Percentiles rank a stretch among this genome's conserved stretches.
phyloP scores from a whole-genome alignment of 2,797 vertebrate species.

The Helicolenus hilgendorfi region DNA sequence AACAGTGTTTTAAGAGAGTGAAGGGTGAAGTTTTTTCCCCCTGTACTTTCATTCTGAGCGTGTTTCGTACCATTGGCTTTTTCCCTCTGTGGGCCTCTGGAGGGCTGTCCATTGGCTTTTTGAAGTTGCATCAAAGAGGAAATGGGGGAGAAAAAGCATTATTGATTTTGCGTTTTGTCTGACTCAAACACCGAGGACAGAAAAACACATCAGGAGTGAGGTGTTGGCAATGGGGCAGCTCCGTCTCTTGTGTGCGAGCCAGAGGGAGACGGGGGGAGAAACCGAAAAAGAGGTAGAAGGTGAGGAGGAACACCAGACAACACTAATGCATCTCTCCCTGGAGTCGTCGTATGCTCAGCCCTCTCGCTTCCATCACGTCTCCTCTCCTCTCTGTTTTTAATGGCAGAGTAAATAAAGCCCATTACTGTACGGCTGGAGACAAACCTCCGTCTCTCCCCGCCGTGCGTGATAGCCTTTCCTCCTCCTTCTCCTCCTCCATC shows the following conservation, averaged over 20 bases:
- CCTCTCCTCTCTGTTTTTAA: conserved; percentile 65
- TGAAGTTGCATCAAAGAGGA: conserved; percentile 93
- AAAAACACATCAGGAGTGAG: conserved; percentile 85
- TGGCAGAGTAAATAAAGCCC: conserved; percentile 79
- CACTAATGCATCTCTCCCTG: conserved; percentile 70
- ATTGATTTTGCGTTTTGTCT: conserved; percentile 94
- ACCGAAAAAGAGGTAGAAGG: conserved; percentile 59
- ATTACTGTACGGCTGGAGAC: conserved; percentile 71
- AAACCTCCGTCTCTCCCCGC: conserved; percentile 54
- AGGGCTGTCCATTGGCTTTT: conserved; percentile 90
- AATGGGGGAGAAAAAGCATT: conserved; percentile 89
- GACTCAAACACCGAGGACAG: conserved; percentile 89
- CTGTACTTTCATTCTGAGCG: conserved; percentile 82
- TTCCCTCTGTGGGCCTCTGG: conserved; percentile 83
- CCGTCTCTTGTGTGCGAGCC: conserved; percentile 67
- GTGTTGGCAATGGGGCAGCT: conserved; percentile 76
- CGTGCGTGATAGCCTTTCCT: conserved; percentile 66
- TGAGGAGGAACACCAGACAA: conserved; percentile 71
- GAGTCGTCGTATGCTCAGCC: conserved; percentile 55
- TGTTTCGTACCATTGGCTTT: conserved; percentile 81
- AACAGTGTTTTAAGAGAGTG: conserved; percentile 76
- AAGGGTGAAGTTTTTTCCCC: conserved; percentile 69
- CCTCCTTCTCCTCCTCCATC: conserved; percentile 63
- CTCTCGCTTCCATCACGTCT: conserved; percentile 54
- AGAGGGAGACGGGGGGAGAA: conserved; percentile 51